These are phyloP conservation scores for Hemichromis elongatus DNA, from an alignment of 2,113 vertebrate genomes.

Conservation along the genomic window DNA sequence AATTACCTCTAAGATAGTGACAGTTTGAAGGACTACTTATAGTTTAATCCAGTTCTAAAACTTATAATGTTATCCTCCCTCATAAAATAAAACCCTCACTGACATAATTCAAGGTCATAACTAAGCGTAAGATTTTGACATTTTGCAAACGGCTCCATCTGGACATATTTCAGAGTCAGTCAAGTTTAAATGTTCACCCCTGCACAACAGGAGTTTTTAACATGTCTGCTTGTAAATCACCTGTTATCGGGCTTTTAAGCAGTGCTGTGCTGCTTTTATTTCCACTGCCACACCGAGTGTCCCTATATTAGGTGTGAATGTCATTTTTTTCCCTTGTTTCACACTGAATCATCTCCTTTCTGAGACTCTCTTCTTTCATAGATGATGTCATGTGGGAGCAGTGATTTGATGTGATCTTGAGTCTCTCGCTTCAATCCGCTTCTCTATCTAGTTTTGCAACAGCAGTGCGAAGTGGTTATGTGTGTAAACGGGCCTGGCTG, in stretches of 20 bases:
- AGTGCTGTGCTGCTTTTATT: not conserved
- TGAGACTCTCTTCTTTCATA: not conserved
- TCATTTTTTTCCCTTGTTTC: not conserved
- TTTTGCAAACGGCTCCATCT: not conserved
- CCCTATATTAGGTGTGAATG: not conserved
- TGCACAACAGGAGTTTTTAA: not conserved
- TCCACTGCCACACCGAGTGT: not conserved
- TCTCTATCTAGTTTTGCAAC: not conserved
- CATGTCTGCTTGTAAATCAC: conserved; percentile 5
- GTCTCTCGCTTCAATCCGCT: not conserved
- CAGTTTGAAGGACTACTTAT: not conserved
- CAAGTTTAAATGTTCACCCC: not conserved
- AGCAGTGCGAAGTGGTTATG: not conserved
- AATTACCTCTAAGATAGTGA: not conserved
- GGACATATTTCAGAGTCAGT: not conserved
- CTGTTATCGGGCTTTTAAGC: not conserved
- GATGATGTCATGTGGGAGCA: not conserved
- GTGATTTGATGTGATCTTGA: not conserved
- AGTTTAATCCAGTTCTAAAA: not conserved
- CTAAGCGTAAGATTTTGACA: not conserved
- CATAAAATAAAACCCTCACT: not conserved
- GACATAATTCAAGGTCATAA: not conserved
- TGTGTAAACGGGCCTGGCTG: not conserved
- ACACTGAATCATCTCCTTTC: not conserved
- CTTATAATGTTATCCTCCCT: not conserved